Base-by-base conservation (phyloP, 2,797 vertebrate genomes). In the Phoebastria nigripes region DNA sequence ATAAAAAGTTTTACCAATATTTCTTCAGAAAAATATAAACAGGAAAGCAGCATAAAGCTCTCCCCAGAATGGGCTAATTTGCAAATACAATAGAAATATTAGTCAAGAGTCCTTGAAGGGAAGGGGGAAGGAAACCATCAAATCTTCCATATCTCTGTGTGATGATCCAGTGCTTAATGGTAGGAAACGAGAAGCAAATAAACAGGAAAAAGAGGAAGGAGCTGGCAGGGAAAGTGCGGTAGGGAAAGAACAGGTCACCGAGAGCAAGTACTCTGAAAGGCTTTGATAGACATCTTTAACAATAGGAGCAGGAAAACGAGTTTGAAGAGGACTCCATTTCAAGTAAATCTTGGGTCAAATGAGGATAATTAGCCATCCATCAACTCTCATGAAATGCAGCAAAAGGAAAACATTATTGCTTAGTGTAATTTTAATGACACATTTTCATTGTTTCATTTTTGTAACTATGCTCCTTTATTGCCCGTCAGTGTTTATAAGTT, bases 151-250 rank as follows among this genome's bases (percentile, higher is more conserved):
- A 37, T 78, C 54, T 87, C 81, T 66, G 31, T 70, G 25, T 74
- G 65, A 44, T 67, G 49, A 85, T 70, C 28, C 56, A 67, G 69
- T 74, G 52, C 76, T 59, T 90, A 85, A 66, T 58, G 35, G 54
- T 21, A 86, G 93, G 85, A 97, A 95, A 72, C 0, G 6, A 90
- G 87, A 91, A 86, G 37, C 41, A 33, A 55, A 90, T 91, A 86
- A 93, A 94, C 91, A 94, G 84, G 91, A 95, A 89, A 73, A 91
- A 77, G 63, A 74, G 67, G 51, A 89, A 88, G 42, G 59, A 71
- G 42, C 63, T 94, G 87, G 14, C 71, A 93, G 74, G 44, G 78
- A 80, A 94, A 74, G 39, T 65, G 66, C 9, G 1, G 11, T 31
- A 8, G 4, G 42, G 35, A 66, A 61, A 51, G 39, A 80, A 69